Evolutionary conservation across 1,140 invertebrate species (phyloP).

Genomic region (Drosophila saltans): DNA sequence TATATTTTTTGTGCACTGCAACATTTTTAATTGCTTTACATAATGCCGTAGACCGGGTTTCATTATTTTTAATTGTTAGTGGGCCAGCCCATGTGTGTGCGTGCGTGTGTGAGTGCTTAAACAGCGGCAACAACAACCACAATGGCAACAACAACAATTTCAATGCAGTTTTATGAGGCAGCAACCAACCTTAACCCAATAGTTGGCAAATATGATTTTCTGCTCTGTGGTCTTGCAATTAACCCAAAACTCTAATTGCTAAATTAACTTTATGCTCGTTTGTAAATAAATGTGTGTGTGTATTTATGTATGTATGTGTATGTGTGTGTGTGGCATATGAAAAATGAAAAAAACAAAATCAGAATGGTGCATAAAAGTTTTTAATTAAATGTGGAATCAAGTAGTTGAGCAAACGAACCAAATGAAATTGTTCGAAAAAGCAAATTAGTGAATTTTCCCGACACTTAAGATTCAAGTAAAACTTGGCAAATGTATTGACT

Average conservation of each 20-base stretch:
- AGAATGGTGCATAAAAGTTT: slow-evolving; percentile 37
- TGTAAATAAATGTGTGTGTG: neutral
- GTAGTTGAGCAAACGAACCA: slow-evolving; percentile 12
- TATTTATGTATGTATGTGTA: neutral
- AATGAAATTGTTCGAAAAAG: slow-evolving; percentile 3
- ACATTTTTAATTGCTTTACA: slow-evolving; percentile 79
- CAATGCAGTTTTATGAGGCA: slow-evolving; percentile 25
- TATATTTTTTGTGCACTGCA: slow-evolving; percentile 35
- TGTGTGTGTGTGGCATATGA: neutral
- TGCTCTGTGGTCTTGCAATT: slow-evolving; percentile 36
- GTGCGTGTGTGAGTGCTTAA: slow-evolving; percentile 34
- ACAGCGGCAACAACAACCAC: slow-evolving; percentile 3
- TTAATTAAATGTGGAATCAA: slow-evolving; percentile 43
- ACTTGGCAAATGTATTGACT: neutral
- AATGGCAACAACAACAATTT: slow-evolving; percentile 1
- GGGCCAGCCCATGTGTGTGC: slow-evolving; percentile 37
- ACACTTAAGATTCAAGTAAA: neutral
- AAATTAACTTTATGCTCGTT: slow-evolving; percentile 42
- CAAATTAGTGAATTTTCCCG: neutral
- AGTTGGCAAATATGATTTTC: slow-evolving; percentile 28
- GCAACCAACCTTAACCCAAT: slow-evolving; percentile 14
- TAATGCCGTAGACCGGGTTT: slow-evolving; percentile 57
- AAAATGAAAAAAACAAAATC: slow-evolving; percentile 44
- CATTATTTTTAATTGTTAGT: slow-evolving; percentile 78
- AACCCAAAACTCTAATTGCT: slow-evolving; percentile 52